Evolutionary conservation across 2,797 vertebrate genomes (phyloP).

Genomic region (Poecile montanus): DNA sequence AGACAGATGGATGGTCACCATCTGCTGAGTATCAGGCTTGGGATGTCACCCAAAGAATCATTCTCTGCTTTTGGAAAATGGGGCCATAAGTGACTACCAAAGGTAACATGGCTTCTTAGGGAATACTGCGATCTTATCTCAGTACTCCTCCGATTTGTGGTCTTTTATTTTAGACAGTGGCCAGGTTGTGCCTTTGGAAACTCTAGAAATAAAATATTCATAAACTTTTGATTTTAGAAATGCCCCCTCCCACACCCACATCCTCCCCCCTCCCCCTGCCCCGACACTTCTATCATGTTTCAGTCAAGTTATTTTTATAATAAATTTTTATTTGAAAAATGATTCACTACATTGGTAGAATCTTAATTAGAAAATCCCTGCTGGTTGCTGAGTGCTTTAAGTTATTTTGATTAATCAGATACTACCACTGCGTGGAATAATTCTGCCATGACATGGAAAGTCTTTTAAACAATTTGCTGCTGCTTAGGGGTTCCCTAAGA

Average conservation of each 20-base stretch:
- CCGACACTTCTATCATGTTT: not conserved
- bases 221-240: not conserved
- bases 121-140: not conserved
- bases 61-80: not conserved
- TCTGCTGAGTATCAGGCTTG: not conserved
- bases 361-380: constrained; percentile 33
- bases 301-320: not conserved
- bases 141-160: not conserved
- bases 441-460: not conserved
- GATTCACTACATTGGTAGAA: not conserved
- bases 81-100: not conserved
- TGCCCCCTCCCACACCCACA: rapidly evolving
- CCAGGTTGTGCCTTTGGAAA: not conserved
- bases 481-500: not conserved
- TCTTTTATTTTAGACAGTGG: not conserved
- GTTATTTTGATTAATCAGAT: constrained; percentile 5
- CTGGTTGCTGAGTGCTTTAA: not conserved
- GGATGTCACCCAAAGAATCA: not conserved
- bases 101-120: not conserved
- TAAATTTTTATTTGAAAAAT: not conserved
- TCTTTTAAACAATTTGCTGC: constrained; percentile 28
- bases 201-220: not conserved
- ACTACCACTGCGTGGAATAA: not conserved
- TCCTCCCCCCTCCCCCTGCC: rapidly evolving
- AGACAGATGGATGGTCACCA: not conserved